These are phyloP conservation scores for Sparus aurata DNA, from an alignment of 2,797 vertebrate genomes.

Conservation along the genomic window DNA sequence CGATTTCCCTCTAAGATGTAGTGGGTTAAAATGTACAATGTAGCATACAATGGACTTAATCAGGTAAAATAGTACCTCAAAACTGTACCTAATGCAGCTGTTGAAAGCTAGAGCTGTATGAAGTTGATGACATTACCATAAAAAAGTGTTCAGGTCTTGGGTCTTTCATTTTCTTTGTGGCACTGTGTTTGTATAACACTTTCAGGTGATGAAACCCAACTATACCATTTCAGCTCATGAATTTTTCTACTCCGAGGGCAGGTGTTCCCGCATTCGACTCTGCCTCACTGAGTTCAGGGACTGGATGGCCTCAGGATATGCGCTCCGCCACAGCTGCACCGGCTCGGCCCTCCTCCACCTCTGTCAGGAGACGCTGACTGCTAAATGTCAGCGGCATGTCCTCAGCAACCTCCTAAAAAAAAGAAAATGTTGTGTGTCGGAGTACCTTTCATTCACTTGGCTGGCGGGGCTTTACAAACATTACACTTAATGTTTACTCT, in stretches of 20 bases:
- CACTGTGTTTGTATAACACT: conserved; percentile 21
- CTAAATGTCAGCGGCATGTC: conserved; percentile 68
- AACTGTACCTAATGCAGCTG: not conserved
- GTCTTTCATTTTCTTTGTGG: not conserved
- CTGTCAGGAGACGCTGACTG: conserved; percentile 32
- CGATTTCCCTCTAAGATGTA: not conserved
- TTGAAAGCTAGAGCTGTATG: not conserved
- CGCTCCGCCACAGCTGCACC: conserved; percentile 40
- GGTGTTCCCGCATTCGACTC: conserved; percentile 52
- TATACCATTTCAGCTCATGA: conserved; percentile 36
- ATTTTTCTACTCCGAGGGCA: conserved; percentile 49
- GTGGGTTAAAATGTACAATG: not conserved
- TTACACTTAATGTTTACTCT: conserved; percentile 21
- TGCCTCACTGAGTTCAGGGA: conserved; percentile 55
- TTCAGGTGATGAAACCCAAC: conserved; percentile 34
- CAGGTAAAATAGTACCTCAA: not conserved
- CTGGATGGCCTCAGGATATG: conserved; percentile 60
- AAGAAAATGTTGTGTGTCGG: not conserved
- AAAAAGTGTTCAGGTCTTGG: not conserved
- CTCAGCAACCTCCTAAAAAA: conserved; percentile 19
- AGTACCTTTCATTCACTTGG: conserved; percentile 26
- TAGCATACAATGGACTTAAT: not conserved
- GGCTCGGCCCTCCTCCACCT: conserved; percentile 27
- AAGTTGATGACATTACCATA: not conserved
- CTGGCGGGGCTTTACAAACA: conserved; percentile 24